phyloP scores from a whole-genome alignment of 2,888 invertebrate genomes.

The Hirudinaria manillensis region DNA sequence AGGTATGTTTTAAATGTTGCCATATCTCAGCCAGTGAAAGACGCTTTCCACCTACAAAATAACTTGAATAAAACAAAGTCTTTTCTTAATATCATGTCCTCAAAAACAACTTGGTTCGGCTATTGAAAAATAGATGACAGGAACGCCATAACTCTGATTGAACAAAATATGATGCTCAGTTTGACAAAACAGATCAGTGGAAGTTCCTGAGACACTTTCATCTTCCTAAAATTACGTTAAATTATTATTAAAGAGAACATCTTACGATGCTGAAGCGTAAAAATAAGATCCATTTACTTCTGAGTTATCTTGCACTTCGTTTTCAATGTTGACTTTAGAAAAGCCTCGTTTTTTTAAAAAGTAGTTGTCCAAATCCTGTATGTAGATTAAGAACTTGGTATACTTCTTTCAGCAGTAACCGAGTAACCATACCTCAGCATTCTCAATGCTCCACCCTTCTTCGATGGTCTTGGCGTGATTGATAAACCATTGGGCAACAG shows the following conservation, averaged over 20 bases:
- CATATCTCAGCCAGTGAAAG: background rate
- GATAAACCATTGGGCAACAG: background rate
- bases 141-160: slow-evolving; percentile 15
- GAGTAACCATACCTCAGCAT: background rate
- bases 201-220: too few relatives aligned
- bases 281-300: too few relatives aligned
- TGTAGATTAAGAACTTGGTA: too few relatives aligned
- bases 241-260: too few relatives aligned
- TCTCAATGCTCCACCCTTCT: slow-evolving; percentile 5
- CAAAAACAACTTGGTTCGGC: background rate
- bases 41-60: background rate
- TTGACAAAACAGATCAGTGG: background rate
- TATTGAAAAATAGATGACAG: slow-evolving; percentile 14
- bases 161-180: slow-evolving; percentile 14
- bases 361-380: too few relatives aligned
- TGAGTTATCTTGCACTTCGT: too few relatives aligned
- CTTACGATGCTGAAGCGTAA: too few relatives aligned
- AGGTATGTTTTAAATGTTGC: background rate
- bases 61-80: background rate
- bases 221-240: too few relatives aligned
- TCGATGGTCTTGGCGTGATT: background rate
- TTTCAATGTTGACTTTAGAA: too few relatives aligned
- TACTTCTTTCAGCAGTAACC: too few relatives aligned
- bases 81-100: background rate
- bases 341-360: too few relatives aligned